Conservation (phyloP, 2,113 vertebrate species). For the Thinocorus orbignyianus region DNA sequence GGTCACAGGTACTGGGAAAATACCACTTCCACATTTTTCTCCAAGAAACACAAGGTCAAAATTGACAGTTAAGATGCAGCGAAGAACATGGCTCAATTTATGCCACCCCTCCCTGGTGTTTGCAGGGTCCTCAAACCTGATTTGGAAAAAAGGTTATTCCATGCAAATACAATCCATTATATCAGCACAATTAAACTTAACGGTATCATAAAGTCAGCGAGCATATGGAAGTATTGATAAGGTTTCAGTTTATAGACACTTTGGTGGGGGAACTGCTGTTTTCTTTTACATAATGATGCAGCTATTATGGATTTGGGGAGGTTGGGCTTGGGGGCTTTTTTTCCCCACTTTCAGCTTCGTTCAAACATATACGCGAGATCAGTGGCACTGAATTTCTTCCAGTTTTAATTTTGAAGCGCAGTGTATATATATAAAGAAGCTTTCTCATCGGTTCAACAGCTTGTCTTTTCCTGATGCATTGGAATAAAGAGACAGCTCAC, state of each 20-base stretch:
- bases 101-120: not conserved
- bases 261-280: not conserved
- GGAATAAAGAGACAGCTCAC: slow-evolving; percentile 55
- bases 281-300: not conserved
- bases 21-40: not conserved
- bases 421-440: slow-evolving; percentile 8
- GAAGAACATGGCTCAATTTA: not conserved
- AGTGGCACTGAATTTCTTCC: slow-evolving; percentile 18
- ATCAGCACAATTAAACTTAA: slow-evolving; percentile 10
- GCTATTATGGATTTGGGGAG: not conserved
- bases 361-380: not conserved
- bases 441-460: slow-evolving; percentile 56
- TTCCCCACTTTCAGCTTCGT: not conserved
- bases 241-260: slow-evolving; percentile 18
- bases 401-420: slow-evolving; percentile 33
- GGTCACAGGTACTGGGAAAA: not conserved
- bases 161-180: not conserved
- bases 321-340: not conserved
- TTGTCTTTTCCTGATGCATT: slow-evolving; percentile 57
- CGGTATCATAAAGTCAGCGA: slow-evolving; percentile 20
- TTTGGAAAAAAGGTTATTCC: not conserved
- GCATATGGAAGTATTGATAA: slow-evolving; percentile 50
- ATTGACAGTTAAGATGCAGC: not conserved
- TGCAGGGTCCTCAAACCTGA: not conserved
- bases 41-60: not conserved